These are phyloP conservation scores for Phyllopteryx taeniolatus DNA, from an alignment of 2,113 vertebrate genomes.

Conservation along the genomic window DNA sequence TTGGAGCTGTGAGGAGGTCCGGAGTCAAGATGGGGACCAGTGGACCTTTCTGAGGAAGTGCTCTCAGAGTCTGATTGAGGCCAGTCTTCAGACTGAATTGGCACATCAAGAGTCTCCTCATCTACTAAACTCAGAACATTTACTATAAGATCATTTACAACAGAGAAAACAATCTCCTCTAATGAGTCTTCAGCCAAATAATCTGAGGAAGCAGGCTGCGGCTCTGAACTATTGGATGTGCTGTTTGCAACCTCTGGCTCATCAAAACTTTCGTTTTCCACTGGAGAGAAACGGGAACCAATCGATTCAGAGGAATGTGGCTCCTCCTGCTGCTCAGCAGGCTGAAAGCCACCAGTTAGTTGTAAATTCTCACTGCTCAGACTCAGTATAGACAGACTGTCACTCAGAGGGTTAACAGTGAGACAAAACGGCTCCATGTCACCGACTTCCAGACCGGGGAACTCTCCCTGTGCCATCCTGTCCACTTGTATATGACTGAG, in stretches of 20 bases:
- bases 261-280: constrained; percentile 89
- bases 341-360: constrained; percentile 82
- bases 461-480: constrained; percentile 59
- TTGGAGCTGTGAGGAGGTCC: constrained; percentile 33
- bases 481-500: constrained; percentile 71
- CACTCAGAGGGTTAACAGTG: constrained; percentile 93
- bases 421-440: constrained; percentile 97
- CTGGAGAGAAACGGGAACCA: constrained; percentile 85
- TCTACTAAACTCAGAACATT: constrained; percentile 78
- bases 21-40: constrained; percentile 44
- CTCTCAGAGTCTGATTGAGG: constrained; percentile 74
- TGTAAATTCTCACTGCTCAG: constrained; percentile 94
- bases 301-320: constrained; percentile 88
- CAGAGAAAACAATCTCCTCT: constrained; percentile 81
- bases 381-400: constrained; percentile 91
- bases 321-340: constrained; percentile 85
- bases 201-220: constrained; percentile 64
- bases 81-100: constrained; percentile 69
- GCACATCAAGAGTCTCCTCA: constrained; percentile 69
- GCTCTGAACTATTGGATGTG: constrained; percentile 62
- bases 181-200: constrained; percentile 63
- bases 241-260: constrained; percentile 65
- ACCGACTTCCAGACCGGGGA: constrained; percentile 76
- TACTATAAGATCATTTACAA: constrained; percentile 85
- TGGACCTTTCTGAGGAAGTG: constrained; percentile 68